Evolutionary conservation across 2,113 vertebrate species (phyloP).

Genomic region (Tragelaphus strepsiceros): DNA sequence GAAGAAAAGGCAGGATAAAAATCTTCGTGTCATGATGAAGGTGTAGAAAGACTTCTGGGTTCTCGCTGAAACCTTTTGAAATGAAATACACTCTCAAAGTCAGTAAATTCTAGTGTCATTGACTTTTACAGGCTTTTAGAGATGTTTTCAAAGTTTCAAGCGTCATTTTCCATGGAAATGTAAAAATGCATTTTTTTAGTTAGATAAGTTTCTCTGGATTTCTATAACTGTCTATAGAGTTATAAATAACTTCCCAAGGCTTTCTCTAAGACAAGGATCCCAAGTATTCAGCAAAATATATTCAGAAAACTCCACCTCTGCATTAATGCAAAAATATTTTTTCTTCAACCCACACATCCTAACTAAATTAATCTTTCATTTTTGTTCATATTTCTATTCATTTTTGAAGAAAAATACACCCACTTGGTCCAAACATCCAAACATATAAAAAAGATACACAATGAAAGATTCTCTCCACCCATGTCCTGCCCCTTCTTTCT

Average conservation of each 20-base stretch:
- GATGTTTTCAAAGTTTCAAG: not conserved
- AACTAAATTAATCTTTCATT: not conserved
- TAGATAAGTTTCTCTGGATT: not conserved
- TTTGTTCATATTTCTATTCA: not conserved
- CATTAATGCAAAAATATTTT: slow-evolving; percentile 6
- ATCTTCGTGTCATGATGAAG: not conserved
- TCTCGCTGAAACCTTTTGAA: not conserved
- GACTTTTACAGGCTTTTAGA: not conserved
- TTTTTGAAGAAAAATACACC: not conserved
- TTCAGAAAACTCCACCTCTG: not conserved
- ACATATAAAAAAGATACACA: not conserved
- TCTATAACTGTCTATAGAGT: not conserved
- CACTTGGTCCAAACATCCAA: not conserved
- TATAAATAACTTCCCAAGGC: not conserved
- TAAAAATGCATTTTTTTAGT: not conserved
- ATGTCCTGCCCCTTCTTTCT: not conserved
- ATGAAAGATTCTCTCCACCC: not conserved
- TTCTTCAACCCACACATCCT: not conserved
- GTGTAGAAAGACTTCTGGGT: not conserved
- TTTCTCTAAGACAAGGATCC: not conserved
- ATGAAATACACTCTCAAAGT: not conserved
- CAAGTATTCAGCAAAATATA: not conserved
- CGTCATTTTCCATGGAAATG: not conserved
- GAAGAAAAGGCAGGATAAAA: not conserved
- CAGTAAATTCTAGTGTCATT: not conserved